Base-by-base conservation (phyloP, 2,888 invertebrate genomes). In the Clunio marinus region DNA sequence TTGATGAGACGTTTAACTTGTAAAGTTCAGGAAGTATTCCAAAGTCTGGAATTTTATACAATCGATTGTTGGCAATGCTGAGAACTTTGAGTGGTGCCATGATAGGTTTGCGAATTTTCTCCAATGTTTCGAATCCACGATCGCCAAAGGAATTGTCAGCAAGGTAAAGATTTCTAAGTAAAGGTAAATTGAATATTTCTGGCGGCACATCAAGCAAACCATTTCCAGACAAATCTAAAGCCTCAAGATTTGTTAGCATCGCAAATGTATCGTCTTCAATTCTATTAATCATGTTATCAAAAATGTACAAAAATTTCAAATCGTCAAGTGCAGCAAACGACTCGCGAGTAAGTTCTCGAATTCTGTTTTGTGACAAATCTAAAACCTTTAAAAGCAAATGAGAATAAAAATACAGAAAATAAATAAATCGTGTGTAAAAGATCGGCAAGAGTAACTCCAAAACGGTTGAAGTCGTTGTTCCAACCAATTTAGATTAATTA, bases 1-100 rank as follows among this genome's bases (percentile, higher is more conserved):
- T 88, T 58, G 77, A 74, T 0, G 88, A 87, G 46, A 87, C 81
- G 73, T 88, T 88, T 69, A 88, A 81, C 60, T 82, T 77, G 68
- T 76, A 73, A 35, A 88, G 74, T 58, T 83, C 81, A 13, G 88
- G 84, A 17, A 86, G 73, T 28, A 80, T 76, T 1, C 86, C 86
- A 74, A 87, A 80, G 72, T 83, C 76, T 1, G 88, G 88, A 45
- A 88, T 75, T 69, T 80, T 77, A 15, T 77, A 77, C 35, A 88
- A 76, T 66, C 81, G 80, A 73, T 87, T 87, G 67, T 82, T 80
- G 17, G 86, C 83, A 35, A 88, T 74, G 71, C 86, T 84, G 5
- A 88, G 73, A 70, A 82, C 80, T 71, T 82, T 80, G 59, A 86
- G 72, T 0, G 85, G 85, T 0, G 85, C 84, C 71, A 72, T 77